Percentiles rank a stretch among this genome's conserved stretches.
These are phyloP conservation scores for Daubentonia madagascariensis DNA, from an alignment of 2,113 vertebrate genomes.

Conservation along the genomic window DNA sequence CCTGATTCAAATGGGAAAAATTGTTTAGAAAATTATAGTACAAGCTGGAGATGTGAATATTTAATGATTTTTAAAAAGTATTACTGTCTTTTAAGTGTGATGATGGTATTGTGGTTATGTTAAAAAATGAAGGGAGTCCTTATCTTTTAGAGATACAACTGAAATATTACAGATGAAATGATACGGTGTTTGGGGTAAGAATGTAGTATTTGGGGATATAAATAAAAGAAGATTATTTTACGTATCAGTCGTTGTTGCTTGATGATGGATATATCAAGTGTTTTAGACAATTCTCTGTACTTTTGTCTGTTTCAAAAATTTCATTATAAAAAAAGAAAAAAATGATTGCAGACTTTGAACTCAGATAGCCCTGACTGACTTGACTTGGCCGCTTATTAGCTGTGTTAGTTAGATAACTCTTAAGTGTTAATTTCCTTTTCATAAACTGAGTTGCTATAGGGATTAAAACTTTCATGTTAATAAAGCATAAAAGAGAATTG, in stretches of 20 bases:
- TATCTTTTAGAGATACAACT: neutral
- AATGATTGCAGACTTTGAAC: neutral
- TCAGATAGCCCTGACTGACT: neutral
- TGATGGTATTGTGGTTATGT: neutral
- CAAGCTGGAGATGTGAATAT: neutral
- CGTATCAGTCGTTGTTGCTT: neutral
- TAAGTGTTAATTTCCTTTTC: too few relatives aligned
- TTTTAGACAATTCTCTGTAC: too few relatives aligned
- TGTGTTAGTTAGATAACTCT: neutral
- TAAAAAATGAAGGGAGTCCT: neutral
- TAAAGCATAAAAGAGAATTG: neutral
- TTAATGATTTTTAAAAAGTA: neutral
- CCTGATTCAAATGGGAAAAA: neutral
- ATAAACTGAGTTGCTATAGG: neutral
- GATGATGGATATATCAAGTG: neutral
- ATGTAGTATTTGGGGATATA: neutral
- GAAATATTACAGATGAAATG: neutral
- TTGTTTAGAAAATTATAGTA: neutral
- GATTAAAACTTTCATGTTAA: neutral
- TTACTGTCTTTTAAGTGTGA: neutral
- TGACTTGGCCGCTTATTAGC: neutral
- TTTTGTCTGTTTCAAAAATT: neutral
- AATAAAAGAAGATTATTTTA: constrained; percentile 8
- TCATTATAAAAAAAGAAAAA: neutral
- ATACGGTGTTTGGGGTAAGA: neutral